These are phyloP conservation scores for Nasua narica DNA, from an alignment of 2,797 vertebrate genomes.

Conservation along the genomic window DNA sequence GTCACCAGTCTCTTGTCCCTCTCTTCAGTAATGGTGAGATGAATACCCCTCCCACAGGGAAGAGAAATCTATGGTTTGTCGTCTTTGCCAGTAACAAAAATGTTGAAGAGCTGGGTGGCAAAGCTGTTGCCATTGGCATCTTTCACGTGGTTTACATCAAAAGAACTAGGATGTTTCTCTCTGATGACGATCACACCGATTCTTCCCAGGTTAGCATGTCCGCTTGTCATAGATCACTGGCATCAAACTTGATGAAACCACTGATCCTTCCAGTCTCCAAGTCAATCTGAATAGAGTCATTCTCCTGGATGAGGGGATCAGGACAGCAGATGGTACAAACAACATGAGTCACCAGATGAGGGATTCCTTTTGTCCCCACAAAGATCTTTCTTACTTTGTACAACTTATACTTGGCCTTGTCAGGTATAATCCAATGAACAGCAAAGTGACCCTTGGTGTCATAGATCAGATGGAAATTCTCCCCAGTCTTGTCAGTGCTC, in stretches of 20 bases:
- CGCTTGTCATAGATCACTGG: not conserved
- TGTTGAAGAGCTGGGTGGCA: not conserved
- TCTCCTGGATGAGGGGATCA: not conserved
- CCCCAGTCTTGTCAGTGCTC: not conserved
- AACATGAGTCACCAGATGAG: not conserved
- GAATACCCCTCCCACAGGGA: not conserved
- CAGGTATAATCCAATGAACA: not conserved
- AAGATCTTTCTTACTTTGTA: not conserved
- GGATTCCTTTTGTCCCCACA: not conserved
- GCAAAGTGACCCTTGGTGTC: not conserved
- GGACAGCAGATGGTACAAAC: accelerated
- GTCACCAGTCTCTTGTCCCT: not conserved
- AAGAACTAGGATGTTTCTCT: not conserved
- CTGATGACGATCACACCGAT: not conserved
- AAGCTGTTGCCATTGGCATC: not conserved
- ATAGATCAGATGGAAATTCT: not conserved
- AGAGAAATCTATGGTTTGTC: not conserved
- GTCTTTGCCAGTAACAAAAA: not conserved
- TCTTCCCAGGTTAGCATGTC: not conserved
- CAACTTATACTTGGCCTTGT: not conserved
- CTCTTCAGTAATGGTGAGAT: not conserved
- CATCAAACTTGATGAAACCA: not conserved
- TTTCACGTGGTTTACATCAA: not conserved
- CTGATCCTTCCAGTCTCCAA: not conserved
- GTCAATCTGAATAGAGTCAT: not conserved